Evolutionary conservation across 2,797 vertebrate species (phyloP), one percentile per base, ranked within the genome.

Genomic region (Paratrypauchen microcephalus): DNA sequence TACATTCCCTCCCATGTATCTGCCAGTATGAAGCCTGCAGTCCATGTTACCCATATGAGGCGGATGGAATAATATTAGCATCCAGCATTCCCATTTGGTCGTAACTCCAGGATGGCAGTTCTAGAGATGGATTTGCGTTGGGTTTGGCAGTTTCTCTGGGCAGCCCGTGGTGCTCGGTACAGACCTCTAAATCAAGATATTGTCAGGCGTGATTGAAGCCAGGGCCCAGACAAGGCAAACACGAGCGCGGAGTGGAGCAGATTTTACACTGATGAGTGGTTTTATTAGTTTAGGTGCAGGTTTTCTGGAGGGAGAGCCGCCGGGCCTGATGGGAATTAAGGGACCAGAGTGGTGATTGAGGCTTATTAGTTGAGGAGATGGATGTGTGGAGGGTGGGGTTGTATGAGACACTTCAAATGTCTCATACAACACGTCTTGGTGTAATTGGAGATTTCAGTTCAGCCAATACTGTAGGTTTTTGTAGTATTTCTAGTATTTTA

Each of bases 201-300:
- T 91, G 89, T 93, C 89, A 86, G 61, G 76, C 83, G 85, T 90
- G 92, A 92, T 89, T 87, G 92, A 92, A 80, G 78, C 70, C 74
- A 39, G 59, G 77, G 88, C 85, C 77, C 81, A 77, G 77, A 75
- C 81, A 72, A 79, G 78, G 73, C 66, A 74, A 80, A 80, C 66
- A 62, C 54, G 68, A 73, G 76, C 82, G 86, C 73, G 71, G 78
- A 79, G 67, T 32, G 69, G 66, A 77, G 73, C 62, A 81, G 68
- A 71, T 66, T 60, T 48, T 36, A 48, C 39, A 26, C 21, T 61
- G 63, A 73, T 75, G 16, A 69, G 62, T 65, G 55, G 32, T 11
- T 58, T 60, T 50, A 58, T 47, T 70, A 32, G 47, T 66, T 54
- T 66, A 19, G 64, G 64, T 26, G 62, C 62, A 19, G 23, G 39